A percentile compares a stretch with the other conserved stretches of the same genome.
These are phyloP conservation scores for Herpetotheres cachinnans DNA, from an alignment of 2,113 vertebrate species.

Conservation along the genomic window DNA sequence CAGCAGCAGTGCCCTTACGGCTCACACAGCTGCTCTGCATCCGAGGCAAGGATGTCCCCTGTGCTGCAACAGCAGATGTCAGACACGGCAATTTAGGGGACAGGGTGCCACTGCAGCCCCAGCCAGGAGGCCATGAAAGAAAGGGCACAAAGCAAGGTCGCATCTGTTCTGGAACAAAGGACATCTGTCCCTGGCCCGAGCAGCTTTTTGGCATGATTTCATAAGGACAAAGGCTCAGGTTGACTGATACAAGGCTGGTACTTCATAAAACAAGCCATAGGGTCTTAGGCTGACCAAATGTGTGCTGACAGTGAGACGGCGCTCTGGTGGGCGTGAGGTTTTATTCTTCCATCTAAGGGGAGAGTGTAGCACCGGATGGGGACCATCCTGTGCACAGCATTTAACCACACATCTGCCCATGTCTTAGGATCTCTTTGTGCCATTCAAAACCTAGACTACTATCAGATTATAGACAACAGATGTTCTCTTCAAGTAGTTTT, in stretches of 20 bases:
- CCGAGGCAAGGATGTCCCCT: neutral
- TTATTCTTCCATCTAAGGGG: neutral
- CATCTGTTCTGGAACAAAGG: conserved; percentile 50
- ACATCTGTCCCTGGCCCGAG: conserved; percentile 38
- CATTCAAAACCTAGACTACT: neutral
- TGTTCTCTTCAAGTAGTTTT: neutral
- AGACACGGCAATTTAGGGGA: neutral
- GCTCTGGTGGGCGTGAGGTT: neutral
- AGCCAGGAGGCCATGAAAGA: neutral
- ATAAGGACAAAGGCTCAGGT: conserved; percentile 54
- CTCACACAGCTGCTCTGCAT: neutral
- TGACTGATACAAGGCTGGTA: conserved; percentile 5
- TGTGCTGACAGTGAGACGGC: neutral
- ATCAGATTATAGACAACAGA: neutral
- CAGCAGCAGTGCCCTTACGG: neutral
- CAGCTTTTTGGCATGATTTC: conserved; percentile 13
- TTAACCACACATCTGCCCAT: conserved; percentile 41
- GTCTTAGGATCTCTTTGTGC: neutral
- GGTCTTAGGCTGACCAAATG: neutral
- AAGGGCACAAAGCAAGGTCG: conserved; percentile 15
- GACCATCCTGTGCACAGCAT: neutral
- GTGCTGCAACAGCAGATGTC: conserved; percentile 7
- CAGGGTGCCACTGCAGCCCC: neutral
- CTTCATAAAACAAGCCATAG: neutral
- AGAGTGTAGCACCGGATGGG: neutral